Percentiles rank a stretch among this genome's conserved stretches.
Evolutionary conservation across 2,888 invertebrate genomes (phyloP).

Genomic region (Drosophila barbarae): DNA sequence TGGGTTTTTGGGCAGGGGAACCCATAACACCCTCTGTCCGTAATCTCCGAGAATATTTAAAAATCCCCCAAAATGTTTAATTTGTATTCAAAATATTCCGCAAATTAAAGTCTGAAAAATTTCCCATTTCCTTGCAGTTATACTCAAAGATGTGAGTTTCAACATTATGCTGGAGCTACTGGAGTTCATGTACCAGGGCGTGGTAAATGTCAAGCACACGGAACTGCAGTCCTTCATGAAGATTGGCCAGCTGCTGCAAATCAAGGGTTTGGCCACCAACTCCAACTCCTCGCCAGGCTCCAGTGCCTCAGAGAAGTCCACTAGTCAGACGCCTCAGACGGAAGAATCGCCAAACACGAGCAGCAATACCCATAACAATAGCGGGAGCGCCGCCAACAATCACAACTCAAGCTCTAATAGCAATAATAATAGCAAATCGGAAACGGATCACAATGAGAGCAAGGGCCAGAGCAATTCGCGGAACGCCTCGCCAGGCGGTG

Average conservation of each 20-base stretch:
- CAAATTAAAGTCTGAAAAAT: not conserved
- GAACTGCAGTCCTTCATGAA: conserved; percentile 80
- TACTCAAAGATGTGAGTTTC: conserved; percentile 83
- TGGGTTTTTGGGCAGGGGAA: conserved; percentile 6
- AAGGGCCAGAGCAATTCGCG: conserved; percentile 55
- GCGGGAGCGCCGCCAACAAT: conserved; percentile 33
- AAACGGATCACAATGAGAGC: conserved; percentile 48
- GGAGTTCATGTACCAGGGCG: conserved; percentile 83
- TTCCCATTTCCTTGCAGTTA: conserved; percentile 64
- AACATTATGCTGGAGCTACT: conserved; percentile 82
- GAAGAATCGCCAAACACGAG: conserved; percentile 51
- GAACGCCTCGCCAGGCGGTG: conserved; percentile 62
- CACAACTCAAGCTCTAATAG: conserved; percentile 37
- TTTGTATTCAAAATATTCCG: not conserved
- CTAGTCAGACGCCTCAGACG: conserved; percentile 54
- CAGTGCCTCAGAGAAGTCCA: conserved; percentile 72
- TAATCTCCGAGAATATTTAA: not conserved
- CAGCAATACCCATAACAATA: conserved; percentile 36
- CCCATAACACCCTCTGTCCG: not conserved
- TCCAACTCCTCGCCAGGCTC: conserved; percentile 64
- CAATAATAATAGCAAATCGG: conserved; percentile 42
- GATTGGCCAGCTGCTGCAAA: conserved; percentile 80
- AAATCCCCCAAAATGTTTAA: not conserved
- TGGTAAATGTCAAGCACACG: conserved; percentile 81
- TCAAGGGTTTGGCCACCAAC: conserved; percentile 80